Base-by-base conservation (phyloP, 2,113 vertebrate species). In the Engystomops pustulosus region DNA sequence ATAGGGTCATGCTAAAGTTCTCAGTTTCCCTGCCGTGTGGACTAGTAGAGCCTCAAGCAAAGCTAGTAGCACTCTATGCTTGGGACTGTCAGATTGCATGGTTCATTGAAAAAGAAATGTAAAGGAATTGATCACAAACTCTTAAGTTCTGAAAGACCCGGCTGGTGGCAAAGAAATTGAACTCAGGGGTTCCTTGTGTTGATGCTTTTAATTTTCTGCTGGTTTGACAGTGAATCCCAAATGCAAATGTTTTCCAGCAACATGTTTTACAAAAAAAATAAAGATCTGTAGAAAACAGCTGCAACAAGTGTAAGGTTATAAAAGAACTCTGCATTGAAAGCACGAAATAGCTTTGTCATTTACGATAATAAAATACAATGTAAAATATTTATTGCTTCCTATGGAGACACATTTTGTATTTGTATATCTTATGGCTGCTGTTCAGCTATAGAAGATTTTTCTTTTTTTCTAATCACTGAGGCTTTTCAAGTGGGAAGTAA, bases 71-170 rank as follows among this genome's bases (percentile, higher is more conserved):
- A 41, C 32, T 71, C 32, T 38, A 25, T 82, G 69, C 80, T 72
- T 74, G 51, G 68, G 47, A 60, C 80, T 82, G 68, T 72, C 34
- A 74, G 51, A 82, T 60, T 72, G 80, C 49, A 72, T 6, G 68
- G 80, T 60, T 82, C 80, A 82, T 82, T 82, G 80, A 72, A 82
- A 70, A 82, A 58, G 32, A 51, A 82, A 82, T 71, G 51, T 82
- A 82, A 82, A 55, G 80, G 69, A 82, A 82, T 82, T 82, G 80
- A 70, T 70, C 51, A 82, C 80, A 82, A 82, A 82, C 80, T 51
- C 80, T 72, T 78, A 71, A 38, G 80, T 82, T 70, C 34, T 74
- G 80, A 60, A 72, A 72, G 49, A 36, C 80, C 80, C 80, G 25
- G 80, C 51, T 82, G 80, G 80, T 82, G 80, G 80, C 69, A 72